A percentile compares a stretch with the other conserved stretches of the same genome.
phyloP scores from a whole-genome alignment of 2,797 vertebrate species.

The Myotis pilosus region DNA sequence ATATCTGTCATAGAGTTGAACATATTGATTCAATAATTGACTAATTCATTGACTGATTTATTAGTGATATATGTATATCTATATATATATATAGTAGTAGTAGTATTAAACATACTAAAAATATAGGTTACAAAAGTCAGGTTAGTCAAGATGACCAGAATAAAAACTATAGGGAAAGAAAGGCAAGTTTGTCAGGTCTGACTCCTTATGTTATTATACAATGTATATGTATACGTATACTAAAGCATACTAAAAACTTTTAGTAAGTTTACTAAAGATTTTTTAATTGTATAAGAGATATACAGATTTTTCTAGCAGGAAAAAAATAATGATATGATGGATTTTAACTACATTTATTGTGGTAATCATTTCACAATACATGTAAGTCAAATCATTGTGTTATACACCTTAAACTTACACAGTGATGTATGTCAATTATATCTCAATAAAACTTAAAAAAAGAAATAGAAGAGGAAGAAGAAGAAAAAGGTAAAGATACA shows the following conservation, averaged over 20 bases:
- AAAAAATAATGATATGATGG: background rate
- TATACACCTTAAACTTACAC: background rate
- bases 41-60: background rate
- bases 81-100: background rate
- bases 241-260: constrained; percentile 21
- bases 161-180: background rate
- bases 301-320: background rate
- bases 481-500: too few relatives aligned
- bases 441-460: too few relatives aligned
- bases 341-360: background rate
- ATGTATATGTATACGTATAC: background rate
- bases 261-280: background rate
- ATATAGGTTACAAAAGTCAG: background rate
- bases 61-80: background rate
- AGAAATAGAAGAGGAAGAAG: too few relatives aligned
- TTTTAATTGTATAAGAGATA: background rate
- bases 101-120: constrained; percentile 21
- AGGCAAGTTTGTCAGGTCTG: background rate
- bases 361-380: background rate
- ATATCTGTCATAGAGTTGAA: background rate
- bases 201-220: background rate
- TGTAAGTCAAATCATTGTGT: background rate
- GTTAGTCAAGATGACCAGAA: background rate
- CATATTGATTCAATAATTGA: background rate
- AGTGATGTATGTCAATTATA: background rate